Conservation (phyloP, 2,797 vertebrate species). For the Enteromius trimaculatus region DNA sequence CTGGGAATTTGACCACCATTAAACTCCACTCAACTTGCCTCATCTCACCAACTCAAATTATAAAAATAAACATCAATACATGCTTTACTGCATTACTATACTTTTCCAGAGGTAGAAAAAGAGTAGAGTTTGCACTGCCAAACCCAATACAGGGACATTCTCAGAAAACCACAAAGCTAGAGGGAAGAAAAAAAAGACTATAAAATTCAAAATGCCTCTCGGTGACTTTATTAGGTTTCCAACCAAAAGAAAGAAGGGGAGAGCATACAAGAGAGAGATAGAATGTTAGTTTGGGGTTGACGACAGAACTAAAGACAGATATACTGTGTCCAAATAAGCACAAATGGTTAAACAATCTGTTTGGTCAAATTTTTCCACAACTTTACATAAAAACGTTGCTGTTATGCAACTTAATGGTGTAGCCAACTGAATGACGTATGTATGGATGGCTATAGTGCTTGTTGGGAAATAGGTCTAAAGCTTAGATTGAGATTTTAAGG, state of each 20-base stretch:
- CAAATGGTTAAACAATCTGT: slow-evolving; percentile 16
- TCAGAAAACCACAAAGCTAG: slow-evolving; percentile 57
- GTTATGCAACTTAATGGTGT: slow-evolving; percentile 2
- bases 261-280: background rate
- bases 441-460: background rate
- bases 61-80: slow-evolving; percentile 64
- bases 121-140: slow-evolving; percentile 48
- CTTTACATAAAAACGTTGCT: background rate
- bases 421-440: slow-evolving; percentile 17
- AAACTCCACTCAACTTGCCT: slow-evolving; percentile 31
- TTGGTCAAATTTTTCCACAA: slow-evolving; percentile 30
- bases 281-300: slow-evolving; percentile 29
- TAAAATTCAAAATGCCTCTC: slow-evolving; percentile 59
- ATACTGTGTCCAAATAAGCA: background rate
- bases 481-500: background rate
- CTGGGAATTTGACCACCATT: slow-evolving; percentile 18
- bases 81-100: slow-evolving; percentile 72
- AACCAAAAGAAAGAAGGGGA: slow-evolving; percentile 44
- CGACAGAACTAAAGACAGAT: slow-evolving; percentile 2
- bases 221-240: slow-evolving; percentile 79
- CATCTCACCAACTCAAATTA: slow-evolving; percentile 47
- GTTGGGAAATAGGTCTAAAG: background rate
- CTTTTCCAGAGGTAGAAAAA: slow-evolving; percentile 67
- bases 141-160: slow-evolving; percentile 61
- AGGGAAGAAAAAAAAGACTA: slow-evolving; percentile 45